Evolutionary conservation across 2,113 vertebrate genomes (phyloP).

Genomic region (Semnornis frantzii): DNA sequence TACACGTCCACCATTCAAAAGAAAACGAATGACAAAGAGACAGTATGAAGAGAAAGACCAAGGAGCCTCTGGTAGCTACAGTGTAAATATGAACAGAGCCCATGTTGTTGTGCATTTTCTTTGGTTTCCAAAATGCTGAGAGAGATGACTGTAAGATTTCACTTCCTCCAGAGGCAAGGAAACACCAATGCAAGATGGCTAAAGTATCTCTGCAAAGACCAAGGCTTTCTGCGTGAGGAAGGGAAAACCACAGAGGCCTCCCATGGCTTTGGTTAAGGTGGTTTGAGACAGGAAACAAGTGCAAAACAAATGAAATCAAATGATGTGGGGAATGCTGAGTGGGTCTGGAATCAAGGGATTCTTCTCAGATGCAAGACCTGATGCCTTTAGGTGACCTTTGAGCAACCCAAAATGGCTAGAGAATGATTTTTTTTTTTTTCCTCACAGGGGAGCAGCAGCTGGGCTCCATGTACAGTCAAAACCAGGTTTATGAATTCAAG

Average conservation of each 20-base stretch:
- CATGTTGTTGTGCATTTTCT: neutral
- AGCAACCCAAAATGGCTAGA: neutral
- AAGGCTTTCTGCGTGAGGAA: neutral
- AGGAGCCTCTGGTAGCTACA: neutral
- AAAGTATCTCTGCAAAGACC: neutral
- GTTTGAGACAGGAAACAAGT: neutral
- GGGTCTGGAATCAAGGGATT: neutral
- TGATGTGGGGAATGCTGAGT: neutral
- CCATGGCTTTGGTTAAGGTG: neutral
- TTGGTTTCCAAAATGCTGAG: constrained; percentile 2
- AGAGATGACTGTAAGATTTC: neutral
- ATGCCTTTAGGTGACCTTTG: neutral
- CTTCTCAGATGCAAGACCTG: neutral
- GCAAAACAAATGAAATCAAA: neutral
- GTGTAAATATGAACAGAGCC: neutral
- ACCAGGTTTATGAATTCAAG: neutral
- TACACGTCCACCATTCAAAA: neutral
- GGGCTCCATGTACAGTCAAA: neutral
- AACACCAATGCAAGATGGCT: neutral
- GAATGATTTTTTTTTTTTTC: neutral
- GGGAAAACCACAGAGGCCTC: neutral
- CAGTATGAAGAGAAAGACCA: neutral
- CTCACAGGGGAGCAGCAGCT: neutral
- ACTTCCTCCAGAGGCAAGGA: neutral
- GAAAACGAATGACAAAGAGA: constrained; percentile 16